These are phyloP conservation scores for Meganola albula DNA, from an alignment of 2,888 invertebrate species.

Conservation along the genomic window DNA sequence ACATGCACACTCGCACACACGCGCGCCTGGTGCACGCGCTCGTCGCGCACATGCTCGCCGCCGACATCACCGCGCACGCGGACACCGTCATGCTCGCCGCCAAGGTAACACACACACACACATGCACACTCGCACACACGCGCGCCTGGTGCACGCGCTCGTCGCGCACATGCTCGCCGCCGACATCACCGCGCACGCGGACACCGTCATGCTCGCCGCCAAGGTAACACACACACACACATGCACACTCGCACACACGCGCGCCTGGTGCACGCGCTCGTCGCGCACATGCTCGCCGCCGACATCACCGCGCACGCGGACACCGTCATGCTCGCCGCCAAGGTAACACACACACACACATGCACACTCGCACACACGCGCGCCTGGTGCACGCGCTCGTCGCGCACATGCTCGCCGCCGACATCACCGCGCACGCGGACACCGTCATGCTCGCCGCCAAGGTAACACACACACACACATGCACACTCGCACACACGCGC, in stretches of 20 bases:
- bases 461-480: slow-evolving; percentile 69
- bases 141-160: slow-evolving; percentile 70
- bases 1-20: background rate
- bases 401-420: slow-evolving; percentile 13
- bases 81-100: slow-evolving; percentile 76
- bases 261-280: slow-evolving; percentile 84
- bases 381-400: slow-evolving; percentile 73
- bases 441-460: slow-evolving; percentile 86
- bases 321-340: slow-evolving; percentile 89
- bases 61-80: slow-evolving; percentile 1
- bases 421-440: slow-evolving; percentile 10
- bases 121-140: slow-evolving; percentile 29
- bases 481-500: slow-evolving; percentile 6
- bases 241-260: background rate
- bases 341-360: slow-evolving; percentile 78
- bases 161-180: slow-evolving; percentile 85
- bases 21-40: background rate
- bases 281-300: slow-evolving; percentile 86
- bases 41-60: background rate
- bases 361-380: slow-evolving; percentile 6
- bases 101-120: background rate
- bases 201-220: slow-evolving; percentile 88
- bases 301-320: slow-evolving; percentile 90
- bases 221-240: slow-evolving; percentile 80
- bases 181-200: slow-evolving; percentile 88